phyloP scores from a whole-genome alignment of 2,888 invertebrate genomes.

The Camponotus fellah region DNA sequence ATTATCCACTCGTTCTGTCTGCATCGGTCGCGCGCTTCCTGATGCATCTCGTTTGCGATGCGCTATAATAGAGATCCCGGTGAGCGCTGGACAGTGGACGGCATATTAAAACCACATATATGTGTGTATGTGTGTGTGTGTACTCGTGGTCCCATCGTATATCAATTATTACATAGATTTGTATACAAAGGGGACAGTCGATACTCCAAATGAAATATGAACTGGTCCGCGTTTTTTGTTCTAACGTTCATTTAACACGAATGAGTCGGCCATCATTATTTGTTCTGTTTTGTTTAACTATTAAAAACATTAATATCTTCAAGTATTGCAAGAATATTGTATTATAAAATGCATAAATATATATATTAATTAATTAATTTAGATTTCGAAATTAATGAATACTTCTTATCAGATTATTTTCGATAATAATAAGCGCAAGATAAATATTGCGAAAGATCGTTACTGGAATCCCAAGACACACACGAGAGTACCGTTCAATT shows the following conservation, averaged over 20 bases:
- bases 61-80: slow-evolving; percentile 72
- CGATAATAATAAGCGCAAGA: neutral
- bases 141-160: slow-evolving; percentile 70
- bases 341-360: neutral
- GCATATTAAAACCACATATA: slow-evolving; percentile 64
- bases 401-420: neutral
- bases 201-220: slow-evolving; percentile 58
- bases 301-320: neutral
- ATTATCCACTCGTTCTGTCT: slow-evolving; percentile 72
- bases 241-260: slow-evolving; percentile 9
- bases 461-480: slow-evolving; percentile 20
- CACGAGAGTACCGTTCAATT: neutral
- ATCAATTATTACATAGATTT: slow-evolving; percentile 75
- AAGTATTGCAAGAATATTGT: neutral
- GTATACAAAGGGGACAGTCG: slow-evolving; percentile 70
- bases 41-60: slow-evolving; percentile 74
- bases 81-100: slow-evolving; percentile 67
- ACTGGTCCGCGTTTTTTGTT: slow-evolving; percentile 39
- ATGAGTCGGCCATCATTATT: neutral
- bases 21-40: slow-evolving; percentile 73
- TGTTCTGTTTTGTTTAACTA: neutral
- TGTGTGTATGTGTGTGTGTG: slow-evolving; percentile 67
- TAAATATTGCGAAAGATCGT: neutral
- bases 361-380: neutral
- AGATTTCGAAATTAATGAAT: neutral